Base-by-base conservation (phyloP, 2,888 invertebrate species). In the Brachyptera putata region DNA sequence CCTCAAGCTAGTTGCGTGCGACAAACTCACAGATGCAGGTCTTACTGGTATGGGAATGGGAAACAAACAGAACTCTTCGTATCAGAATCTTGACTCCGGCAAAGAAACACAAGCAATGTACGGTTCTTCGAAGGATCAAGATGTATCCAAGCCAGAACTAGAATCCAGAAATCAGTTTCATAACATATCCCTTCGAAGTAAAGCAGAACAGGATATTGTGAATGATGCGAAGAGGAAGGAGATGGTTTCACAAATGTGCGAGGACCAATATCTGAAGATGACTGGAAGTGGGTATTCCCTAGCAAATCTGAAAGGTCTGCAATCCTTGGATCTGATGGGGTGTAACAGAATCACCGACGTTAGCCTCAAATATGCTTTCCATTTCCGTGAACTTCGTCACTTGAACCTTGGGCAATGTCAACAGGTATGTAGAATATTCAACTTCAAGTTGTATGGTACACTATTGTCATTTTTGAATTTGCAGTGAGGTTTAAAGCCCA, bases 331-430 rank as follows among this genome's bases (percentile, higher is more conserved):
- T 69, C 75, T 89, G 14, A 81, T 83, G 61, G 82, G 83, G 1
- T 89, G 89, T 69, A 84, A 83, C 65, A 81, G 81, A 71, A 83
- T 89, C 57, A 85, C 87, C 16, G 88, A 89, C 72, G 81, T 85
- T 0, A 86, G 87, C 63, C 70, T 89, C 9, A 84, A 80, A 63
- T 83, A 86, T 67, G 83, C 85, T 37, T 80, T 89, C 63, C 79
- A 79, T 62, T 87, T 87, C 68, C 77, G 79, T 55, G 87, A 87
- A 71, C 75, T 89, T 5, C 74, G 74, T 30, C 75, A 77, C 61
- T 75, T 89, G 22, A 79, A 83, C 69, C 74, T 89, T 53, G 84
- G 84, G 62, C 80, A 83, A 70, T 86, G 88, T 68, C 84, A 85
- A 68, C 84, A 74, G 71, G 74, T 75, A 62, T 22, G 58, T 56